Evolutionary conservation across 2,888 invertebrate species (phyloP).

Genomic region (Desoria tigrina): DNA sequence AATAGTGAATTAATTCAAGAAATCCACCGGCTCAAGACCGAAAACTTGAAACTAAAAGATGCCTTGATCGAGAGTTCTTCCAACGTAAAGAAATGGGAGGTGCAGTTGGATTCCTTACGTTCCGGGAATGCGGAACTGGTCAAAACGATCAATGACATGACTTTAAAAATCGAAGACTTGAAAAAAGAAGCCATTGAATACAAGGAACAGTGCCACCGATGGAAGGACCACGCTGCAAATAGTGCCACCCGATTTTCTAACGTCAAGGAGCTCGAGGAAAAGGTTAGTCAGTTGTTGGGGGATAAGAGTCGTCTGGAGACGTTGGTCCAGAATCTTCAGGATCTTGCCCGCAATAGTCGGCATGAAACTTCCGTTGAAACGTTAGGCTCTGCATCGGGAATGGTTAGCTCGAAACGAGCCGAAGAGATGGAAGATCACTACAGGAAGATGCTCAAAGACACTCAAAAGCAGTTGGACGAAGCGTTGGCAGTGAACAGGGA

Average conservation of each 20-base stretch:
- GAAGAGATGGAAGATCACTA: conserved; percentile 31
- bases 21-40: conserved; percentile 20
- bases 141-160: conserved; percentile 18
- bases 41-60: conserved; percentile 25
- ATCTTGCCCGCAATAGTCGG: neutral
- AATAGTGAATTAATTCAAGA: conserved; percentile 10
- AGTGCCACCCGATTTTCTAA: conserved; percentile 7
- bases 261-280: conserved; percentile 29
- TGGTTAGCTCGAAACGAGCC: conserved; percentile 1
- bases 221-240: conserved; percentile 26
- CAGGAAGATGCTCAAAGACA: conserved; percentile 20
- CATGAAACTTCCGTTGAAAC: neutral
- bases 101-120: conserved; percentile 24
- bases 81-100: conserved; percentile 31
- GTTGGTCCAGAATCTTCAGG: neutral
- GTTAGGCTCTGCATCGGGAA: neutral
- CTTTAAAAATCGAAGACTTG: conserved; percentile 18
- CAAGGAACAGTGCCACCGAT: conserved; percentile 21
- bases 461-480: conserved; percentile 28
- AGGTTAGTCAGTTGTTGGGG: conserved; percentile 4
- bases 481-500: conserved; percentile 26
- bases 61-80: conserved; percentile 26
- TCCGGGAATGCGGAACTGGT: conserved; percentile 27
- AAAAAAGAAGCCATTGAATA: conserved; percentile 19
- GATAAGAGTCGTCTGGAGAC: conserved; percentile 16